These are phyloP conservation scores for Sebastes trivittatus DNA, from an alignment of 2,797 vertebrate species.

Conservation along the genomic window DNA sequence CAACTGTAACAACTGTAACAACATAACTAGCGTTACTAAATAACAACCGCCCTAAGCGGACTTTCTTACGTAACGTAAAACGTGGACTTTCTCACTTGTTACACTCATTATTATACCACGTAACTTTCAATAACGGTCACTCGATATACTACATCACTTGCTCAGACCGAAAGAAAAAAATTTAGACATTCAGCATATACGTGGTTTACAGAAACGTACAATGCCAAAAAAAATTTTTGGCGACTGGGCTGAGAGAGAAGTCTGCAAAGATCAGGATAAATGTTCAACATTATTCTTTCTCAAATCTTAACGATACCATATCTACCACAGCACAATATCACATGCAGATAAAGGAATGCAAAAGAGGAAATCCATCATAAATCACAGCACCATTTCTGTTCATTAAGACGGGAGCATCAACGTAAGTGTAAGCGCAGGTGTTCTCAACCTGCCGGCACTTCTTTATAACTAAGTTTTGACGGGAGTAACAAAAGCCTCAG, in stretches of 20 bases:
- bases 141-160: not conserved
- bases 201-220: not conserved
- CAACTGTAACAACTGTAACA: too few relatives aligned
- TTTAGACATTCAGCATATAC: fast-evolving
- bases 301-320: constrained; percentile 5
- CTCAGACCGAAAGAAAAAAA: not conserved
- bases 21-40: too few relatives aligned
- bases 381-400: constrained; percentile 36
- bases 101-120: too few relatives aligned
- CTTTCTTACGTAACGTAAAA: too few relatives aligned
- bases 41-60: too few relatives aligned
- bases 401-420: constrained; percentile 22
- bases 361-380: constrained; percentile 21
- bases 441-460: constrained; percentile 25
- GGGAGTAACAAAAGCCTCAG: constrained; percentile 34
- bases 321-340: constrained; percentile 4
- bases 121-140: too few relatives aligned
- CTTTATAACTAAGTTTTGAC: not conserved
- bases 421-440: constrained; percentile 40
- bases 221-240: not conserved
- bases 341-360: not conserved
- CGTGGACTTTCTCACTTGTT: too few relatives aligned
- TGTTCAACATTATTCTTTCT: constrained; percentile 25
- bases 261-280: constrained; percentile 43
- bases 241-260: not conserved